phyloP scores from a whole-genome alignment of 2,797 vertebrate genomes.

The Lacerta viridis region DNA sequence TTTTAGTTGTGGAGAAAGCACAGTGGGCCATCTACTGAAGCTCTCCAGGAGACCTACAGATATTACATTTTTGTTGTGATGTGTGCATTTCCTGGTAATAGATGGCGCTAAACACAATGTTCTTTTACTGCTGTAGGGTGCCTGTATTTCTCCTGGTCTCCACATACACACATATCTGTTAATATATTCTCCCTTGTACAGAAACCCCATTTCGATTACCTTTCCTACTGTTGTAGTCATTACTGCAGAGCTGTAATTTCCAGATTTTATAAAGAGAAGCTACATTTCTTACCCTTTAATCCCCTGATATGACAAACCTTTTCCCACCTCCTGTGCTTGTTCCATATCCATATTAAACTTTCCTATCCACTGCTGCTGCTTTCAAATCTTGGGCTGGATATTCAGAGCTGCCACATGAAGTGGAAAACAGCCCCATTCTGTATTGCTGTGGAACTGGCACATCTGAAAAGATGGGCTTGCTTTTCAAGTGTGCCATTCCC shows the following conservation, averaged over 20 bases:
- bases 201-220: constrained; percentile 36
- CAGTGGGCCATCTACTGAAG: neutral
- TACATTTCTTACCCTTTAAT: constrained; percentile 66
- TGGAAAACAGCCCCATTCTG: constrained; percentile 53
- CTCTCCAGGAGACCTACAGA: constrained; percentile 10
- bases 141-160: neutral
- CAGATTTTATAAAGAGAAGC: constrained; percentile 58
- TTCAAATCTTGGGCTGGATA: constrained; percentile 21
- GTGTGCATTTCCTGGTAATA: constrained; percentile 20
- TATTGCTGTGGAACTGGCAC: neutral
- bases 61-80: neutral
- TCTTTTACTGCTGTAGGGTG: neutral
- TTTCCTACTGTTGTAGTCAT: constrained; percentile 46
- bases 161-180: neutral
- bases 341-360: constrained; percentile 62
- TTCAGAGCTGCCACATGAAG: constrained; percentile 52
- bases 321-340: constrained; percentile 8
- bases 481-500: constrained; percentile 48
- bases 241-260: constrained; percentile 33
- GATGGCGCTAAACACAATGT: constrained; percentile 26
- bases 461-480: constrained; percentile 37
- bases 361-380: constrained; percentile 30
- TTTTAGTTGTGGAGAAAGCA: neutral
- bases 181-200: constrained; percentile 18
- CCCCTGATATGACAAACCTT: constrained; percentile 52